Evolutionary conservation across 1,140 invertebrate genomes (phyloP).

Genomic region (Zaprionus vittiger): DNA sequence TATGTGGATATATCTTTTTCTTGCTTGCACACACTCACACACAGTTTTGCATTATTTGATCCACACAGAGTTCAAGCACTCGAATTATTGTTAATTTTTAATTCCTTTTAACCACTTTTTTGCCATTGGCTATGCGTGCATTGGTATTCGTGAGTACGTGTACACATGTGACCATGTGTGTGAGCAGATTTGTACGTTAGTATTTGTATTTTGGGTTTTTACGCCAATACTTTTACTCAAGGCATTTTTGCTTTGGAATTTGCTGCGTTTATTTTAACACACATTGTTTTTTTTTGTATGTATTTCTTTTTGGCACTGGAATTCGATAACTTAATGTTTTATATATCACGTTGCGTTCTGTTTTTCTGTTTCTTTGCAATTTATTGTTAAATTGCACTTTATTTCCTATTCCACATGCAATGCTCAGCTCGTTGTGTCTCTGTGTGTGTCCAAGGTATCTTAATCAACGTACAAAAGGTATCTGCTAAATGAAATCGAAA

Average conservation of each 20-base stretch:
- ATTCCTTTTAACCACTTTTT: constrained; percentile 66
- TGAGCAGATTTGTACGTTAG: constrained; percentile 19
- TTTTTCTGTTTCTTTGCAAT: constrained; percentile 32
- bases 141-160: constrained; percentile 45
- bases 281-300: not conserved
- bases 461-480: constrained; percentile 84
- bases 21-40: constrained; percentile 48
- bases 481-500: constrained; percentile 84
- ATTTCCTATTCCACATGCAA: constrained; percentile 61
- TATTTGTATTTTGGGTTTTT: constrained; percentile 69
- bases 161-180: constrained; percentile 23
- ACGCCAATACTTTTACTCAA: constrained; percentile 71
- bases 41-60: constrained; percentile 27
- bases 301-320: constrained; percentile 51
- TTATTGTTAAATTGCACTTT: constrained; percentile 47
- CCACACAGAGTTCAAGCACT: constrained; percentile 65
- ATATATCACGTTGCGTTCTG: constrained; percentile 32
- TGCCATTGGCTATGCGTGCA: constrained; percentile 18
- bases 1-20: constrained; percentile 56
- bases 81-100: constrained; percentile 68
- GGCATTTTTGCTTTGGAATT: constrained; percentile 68
- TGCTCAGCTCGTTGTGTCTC: constrained; percentile 53
- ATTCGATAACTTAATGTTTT: constrained; percentile 27
- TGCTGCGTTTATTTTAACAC: constrained; percentile 31
- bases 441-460: constrained; percentile 74